Evolutionary conservation across 2,113 vertebrate genomes (phyloP).

Genomic region (Tupaia chinensis): DNA sequence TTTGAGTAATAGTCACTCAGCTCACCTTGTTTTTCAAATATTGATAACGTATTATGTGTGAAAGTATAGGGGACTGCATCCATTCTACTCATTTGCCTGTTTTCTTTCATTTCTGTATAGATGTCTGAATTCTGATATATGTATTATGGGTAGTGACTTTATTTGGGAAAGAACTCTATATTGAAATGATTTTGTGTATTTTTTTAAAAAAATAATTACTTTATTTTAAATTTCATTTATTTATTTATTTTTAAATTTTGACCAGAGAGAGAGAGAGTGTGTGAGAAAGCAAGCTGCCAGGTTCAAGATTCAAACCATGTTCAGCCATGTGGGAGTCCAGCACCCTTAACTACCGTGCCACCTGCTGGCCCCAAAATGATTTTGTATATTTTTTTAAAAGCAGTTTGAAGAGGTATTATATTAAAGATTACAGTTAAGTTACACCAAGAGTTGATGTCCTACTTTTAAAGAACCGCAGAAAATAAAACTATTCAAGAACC

Average conservation of each 20-base stretch:
- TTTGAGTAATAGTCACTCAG: background rate
- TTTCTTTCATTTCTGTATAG: background rate
- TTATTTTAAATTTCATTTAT: too few species aligned
- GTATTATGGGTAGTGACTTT: background rate
- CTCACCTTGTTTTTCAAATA: constrained; percentile 15
- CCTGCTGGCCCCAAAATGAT: background rate
- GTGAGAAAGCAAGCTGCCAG: too few species aligned
- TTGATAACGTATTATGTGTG: background rate
- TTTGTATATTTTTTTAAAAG: constrained; percentile 52
- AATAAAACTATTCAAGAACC: constrained; percentile 33
- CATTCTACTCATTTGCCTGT: background rate
- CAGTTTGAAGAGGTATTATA: background rate
- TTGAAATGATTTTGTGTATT: constrained; percentile 45
- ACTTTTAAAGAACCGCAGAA: constrained; percentile 44
- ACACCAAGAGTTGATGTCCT: background rate
- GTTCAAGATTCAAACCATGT: too few species aligned
- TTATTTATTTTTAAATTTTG: too few species aligned
- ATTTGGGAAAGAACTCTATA: constrained; percentile 47
- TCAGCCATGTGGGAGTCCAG: too few species aligned
- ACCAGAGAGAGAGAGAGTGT: too few species aligned
- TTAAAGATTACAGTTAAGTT: constrained; percentile 6
- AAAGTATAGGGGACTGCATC: background rate
- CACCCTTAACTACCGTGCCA: too few species aligned
- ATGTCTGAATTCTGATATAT: constrained; percentile 40
- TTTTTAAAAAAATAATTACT: constrained; percentile 24